Percentiles rank a stretch among this genome's conserved stretches.
Evolutionary conservation across 2,888 invertebrate genomes (phyloP).

Genomic region (Lasioglossum figueresi): DNA sequence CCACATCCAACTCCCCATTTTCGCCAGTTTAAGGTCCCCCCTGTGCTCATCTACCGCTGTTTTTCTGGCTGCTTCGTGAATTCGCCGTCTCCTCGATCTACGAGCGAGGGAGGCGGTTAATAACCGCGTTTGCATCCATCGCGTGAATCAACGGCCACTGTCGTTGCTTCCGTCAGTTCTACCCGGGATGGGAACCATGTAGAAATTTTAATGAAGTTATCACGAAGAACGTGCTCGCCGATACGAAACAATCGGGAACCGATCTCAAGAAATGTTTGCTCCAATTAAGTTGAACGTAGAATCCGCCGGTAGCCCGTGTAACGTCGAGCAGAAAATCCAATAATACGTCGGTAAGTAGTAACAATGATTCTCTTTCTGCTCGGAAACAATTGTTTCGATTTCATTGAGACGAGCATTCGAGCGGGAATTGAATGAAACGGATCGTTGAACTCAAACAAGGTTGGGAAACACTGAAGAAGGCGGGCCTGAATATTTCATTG

Average conservation of each 20-base stretch:
- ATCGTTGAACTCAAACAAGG: slow-evolving; percentile 38
- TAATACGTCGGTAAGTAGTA: slow-evolving; percentile 26
- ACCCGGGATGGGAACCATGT: neutral
- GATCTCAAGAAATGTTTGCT: slow-evolving; percentile 14
- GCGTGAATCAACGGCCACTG: neutral
- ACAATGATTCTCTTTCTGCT: slow-evolving; percentile 28
- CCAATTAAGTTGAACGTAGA: slow-evolving; percentile 10
- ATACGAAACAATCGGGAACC: neutral
- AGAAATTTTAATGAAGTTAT: slow-evolving; percentile 11
- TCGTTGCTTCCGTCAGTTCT: neutral
- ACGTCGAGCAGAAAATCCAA: slow-evolving; percentile 23
- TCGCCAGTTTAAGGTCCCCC: slow-evolving; percentile 73
- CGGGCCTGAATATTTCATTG: slow-evolving; percentile 47
- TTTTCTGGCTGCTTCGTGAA: slow-evolving; percentile 64
- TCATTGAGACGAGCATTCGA: slow-evolving; percentile 23
- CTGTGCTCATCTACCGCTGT: slow-evolving; percentile 62
- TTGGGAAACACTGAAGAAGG: slow-evolving; percentile 26
- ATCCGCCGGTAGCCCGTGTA: neutral
- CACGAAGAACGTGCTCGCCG: neutral
- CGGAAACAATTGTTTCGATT: slow-evolving; percentile 37
- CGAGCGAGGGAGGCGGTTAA: slow-evolving; percentile 27
- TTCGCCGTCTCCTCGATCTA: slow-evolving; percentile 58
- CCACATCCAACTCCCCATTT: slow-evolving; percentile 78
- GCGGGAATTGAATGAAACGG: slow-evolving; percentile 34
- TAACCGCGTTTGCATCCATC: slow-evolving; percentile 63